Evolutionary conservation across 1,140 invertebrate genomes (phyloP).

Genomic region (Condylostylus longicornis): DNA sequence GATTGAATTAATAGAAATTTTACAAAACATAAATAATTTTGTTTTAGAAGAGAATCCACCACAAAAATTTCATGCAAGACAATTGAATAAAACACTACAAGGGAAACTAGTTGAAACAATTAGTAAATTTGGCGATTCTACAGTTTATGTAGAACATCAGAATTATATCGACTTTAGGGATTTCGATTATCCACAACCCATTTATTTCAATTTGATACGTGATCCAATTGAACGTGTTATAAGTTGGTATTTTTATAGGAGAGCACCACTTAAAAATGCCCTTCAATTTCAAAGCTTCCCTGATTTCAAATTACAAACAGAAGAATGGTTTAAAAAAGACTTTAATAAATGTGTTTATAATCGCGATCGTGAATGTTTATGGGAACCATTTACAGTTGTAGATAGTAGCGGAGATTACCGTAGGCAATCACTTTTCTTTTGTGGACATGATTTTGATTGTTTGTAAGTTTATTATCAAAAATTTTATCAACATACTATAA

Average conservation of each 20-base stretch:
- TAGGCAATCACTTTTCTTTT: constrained; percentile 34
- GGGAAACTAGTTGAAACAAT: no score
- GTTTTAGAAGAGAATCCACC: constrained; percentile 42
- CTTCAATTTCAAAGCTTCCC: constrained; percentile 41
- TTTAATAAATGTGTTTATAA: constrained; percentile 67
- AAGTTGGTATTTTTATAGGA: no score
- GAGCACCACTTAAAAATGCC: no score
- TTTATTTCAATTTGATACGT: constrained; percentile 62
- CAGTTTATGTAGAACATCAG: no score
- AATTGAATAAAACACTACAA: no score
- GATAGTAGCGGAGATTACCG: constrained; percentile 66
- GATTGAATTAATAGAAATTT: no score
- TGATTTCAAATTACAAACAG: constrained; percentile 60
- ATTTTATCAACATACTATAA: no score
- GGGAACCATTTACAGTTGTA: constrained; percentile 56
- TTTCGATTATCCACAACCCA: constrained; percentile 46
- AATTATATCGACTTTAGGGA: constrained; percentile 33
- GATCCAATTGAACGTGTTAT: no score
- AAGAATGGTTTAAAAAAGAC: constrained; percentile 71
- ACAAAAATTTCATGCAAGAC: no score
- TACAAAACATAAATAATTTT: no score
- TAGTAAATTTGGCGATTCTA: no score
- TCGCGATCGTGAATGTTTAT: constrained; percentile 63
- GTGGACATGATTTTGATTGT: neutral
- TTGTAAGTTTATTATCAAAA: no score